Conservation (phyloP, 2,888 invertebrate species). For the Drosophila fulvimacula region DNA sequence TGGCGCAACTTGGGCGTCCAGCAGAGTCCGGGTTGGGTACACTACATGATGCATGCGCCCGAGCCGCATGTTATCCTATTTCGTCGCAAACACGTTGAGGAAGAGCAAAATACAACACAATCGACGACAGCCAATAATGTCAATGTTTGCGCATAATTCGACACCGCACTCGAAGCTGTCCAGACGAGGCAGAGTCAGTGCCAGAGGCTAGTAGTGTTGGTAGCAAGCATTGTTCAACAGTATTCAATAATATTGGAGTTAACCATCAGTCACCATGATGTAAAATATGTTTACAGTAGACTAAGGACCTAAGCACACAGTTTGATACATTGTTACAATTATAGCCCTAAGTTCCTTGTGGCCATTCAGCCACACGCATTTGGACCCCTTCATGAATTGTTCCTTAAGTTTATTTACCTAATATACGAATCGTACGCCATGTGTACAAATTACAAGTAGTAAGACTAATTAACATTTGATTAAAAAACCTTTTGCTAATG, state of each 20-base stretch:
- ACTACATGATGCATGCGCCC: constrained; percentile 91
- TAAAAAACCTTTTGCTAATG: constrained; percentile 37
- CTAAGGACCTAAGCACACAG: constrained; percentile 25
- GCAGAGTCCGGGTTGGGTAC: constrained; percentile 94
- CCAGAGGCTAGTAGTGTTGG: constrained; percentile 25
- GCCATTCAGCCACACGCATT: neutral
- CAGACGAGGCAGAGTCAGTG: constrained; percentile 8
- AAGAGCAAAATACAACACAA: constrained; percentile 3
- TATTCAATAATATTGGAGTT: constrained; percentile 56
- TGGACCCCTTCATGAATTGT: constrained; percentile 22
- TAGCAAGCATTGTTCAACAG: constrained; percentile 28
- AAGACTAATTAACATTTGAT: constrained; percentile 31
- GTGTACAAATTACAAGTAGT: constrained; percentile 58
- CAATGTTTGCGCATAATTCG: constrained; percentile 41
- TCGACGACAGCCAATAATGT: constrained; percentile 20
- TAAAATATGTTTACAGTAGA: constrained; percentile 57
- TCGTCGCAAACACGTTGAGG: constrained; percentile 86
- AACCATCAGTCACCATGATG: constrained; percentile 58
- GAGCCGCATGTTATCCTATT: constrained; percentile 95
- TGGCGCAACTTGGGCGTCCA: constrained; percentile 98
- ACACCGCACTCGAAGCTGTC: neutral
- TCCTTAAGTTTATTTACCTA: constrained; percentile 54
- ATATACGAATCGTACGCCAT: constrained; percentile 64
- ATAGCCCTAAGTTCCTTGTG: constrained; percentile 12
- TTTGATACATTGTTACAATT: constrained; percentile 37